Percentiles rank a stretch among this genome's conserved stretches.
These are phyloP conservation scores for Leptinotarsa rubiginosa DNA, from an alignment of 2,888 invertebrate genomes.

Conservation along the genomic window DNA sequence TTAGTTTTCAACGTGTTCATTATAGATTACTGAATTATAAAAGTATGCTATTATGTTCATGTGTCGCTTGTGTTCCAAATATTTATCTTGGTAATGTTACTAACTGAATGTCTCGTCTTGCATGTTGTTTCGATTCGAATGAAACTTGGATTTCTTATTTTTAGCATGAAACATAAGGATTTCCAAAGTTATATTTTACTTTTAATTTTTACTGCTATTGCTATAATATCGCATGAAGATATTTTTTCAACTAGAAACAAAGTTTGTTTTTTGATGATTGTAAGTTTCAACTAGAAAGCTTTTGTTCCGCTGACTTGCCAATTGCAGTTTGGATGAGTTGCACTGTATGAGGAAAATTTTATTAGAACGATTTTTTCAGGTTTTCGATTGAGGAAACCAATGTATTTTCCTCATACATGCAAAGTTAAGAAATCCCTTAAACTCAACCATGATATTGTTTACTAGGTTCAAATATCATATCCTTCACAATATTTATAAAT, in stretches of 20 bases:
- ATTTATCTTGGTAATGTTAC: slow-evolving; percentile 41
- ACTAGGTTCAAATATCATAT: not conserved
- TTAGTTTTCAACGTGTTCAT: not conserved
- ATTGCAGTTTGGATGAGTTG: not conserved
- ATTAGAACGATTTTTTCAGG: not conserved
- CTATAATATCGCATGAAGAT: slow-evolving; percentile 32
- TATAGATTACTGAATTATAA: slow-evolving; percentile 25
- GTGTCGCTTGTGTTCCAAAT: slow-evolving; percentile 34
- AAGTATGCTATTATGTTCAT: slow-evolving; percentile 36
- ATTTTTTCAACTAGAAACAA: not conserved
- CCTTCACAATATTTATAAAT: no score
- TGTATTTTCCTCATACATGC: not conserved
- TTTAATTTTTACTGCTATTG: slow-evolving; percentile 44
- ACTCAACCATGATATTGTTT: not conserved
- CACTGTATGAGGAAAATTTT: slow-evolving; percentile 2
- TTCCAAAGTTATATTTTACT: slow-evolving; percentile 28
- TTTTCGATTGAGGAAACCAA: no score
- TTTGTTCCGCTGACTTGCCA: slow-evolving; percentile 8
- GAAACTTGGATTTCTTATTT: slow-evolving; percentile 37
- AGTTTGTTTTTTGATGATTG: not conserved
- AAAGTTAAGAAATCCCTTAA: not conserved
- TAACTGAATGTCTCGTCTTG: slow-evolving; percentile 49
- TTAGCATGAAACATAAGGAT: slow-evolving; percentile 26
- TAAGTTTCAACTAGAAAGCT: not conserved
- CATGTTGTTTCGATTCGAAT: slow-evolving; percentile 48